Evolutionary conservation across 2,113 vertebrate genomes (phyloP), one percentile per base, ranked within the genome.

Genomic region (Vicugna pacos): DNA sequence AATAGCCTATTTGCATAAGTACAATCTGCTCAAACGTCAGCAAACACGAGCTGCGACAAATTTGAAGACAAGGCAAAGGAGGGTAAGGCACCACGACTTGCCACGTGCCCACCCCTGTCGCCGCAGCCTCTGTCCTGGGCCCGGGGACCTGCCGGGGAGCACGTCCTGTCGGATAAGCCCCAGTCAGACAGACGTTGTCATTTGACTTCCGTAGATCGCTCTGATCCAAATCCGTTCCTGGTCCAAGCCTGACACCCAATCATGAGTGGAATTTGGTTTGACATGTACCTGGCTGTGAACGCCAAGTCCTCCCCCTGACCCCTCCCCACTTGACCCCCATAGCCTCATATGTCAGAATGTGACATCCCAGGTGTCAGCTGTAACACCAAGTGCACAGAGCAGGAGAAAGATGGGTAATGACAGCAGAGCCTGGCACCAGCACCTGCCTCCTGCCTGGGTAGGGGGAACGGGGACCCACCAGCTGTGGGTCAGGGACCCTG

Each of bases 311-410:
- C 3, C 0, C 86, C 62, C 65, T n/a, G 3, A 48, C 17, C 80
- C 75, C 22, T 67, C 67, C 93, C 70, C 56, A 0, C 77, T 58
- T 83, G 89, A 96, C 90, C 84, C 82, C 62, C 2, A 1, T 8
- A 50, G 89, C 94, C 88, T 97, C 86, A 5, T 67, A 54, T 81
- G 73, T 89, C 77, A 83, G 93, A 95, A 81, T 28, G 91, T 93
- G 96, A 94, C 95, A 96, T 91, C 86, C 58, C 82, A 81, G 94
- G 96, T 88, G 93, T 93, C 96, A 96, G 81, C 82, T 85, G 70
- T 60, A 52, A 65, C 83, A 86, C 64, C 42, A 84, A 88, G 67
- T n/a, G 32, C 50, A 82, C 46, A 50, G 84, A 85, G 14, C 24
- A 26, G 28, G 85, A 91, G n/a, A 62, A 60, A 92, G 92, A 89